A percentile compares a stretch with the other conserved stretches of the same genome.
Conservation (phyloP, 2,113 vertebrate genomes). For the Ammodytes marinus region DNA sequence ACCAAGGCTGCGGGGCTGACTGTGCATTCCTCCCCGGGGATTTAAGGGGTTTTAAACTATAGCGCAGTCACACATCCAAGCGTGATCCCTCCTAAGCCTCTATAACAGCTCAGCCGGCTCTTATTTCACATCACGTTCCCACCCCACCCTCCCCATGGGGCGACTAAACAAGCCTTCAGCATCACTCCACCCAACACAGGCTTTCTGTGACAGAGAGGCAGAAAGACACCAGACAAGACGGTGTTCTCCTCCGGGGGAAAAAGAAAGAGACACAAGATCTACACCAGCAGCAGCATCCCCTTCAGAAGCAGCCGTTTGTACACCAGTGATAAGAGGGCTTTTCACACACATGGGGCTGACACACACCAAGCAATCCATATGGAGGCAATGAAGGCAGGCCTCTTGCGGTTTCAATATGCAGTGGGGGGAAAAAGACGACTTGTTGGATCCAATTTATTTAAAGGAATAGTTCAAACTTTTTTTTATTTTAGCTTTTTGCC, state of each 20-base stretch:
- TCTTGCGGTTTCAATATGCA: constrained; percentile 48
- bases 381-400: constrained; percentile 26
- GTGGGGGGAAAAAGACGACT: constrained; percentile 6
- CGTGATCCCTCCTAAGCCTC: constrained; percentile 47
- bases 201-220: constrained; percentile 47
- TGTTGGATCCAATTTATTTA: constrained; percentile 52
- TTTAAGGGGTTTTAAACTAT: constrained; percentile 49
- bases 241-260: constrained; percentile 27
- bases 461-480: no score
- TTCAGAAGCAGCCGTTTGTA: constrained; percentile 58
- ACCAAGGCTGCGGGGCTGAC: constrained; percentile 34
- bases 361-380: constrained; percentile 30
- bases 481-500: no score
- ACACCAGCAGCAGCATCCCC: constrained; percentile 41
- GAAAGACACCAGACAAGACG: constrained; percentile 46
- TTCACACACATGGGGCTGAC: constrained; percentile 28
- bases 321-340: constrained; percentile 51
- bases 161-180: constrained; percentile 64
- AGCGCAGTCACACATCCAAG: constrained; percentile 33
- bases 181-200: constrained; percentile 28
- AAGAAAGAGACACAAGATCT: constrained; percentile 26
- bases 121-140: constrained; percentile 39
- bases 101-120: constrained; percentile 50
- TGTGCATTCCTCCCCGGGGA: constrained; percentile 45
- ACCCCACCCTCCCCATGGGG: constrained; percentile 23